Base-by-base conservation (phyloP, 2,113 vertebrate species). In the Cygnus buccinator region DNA sequence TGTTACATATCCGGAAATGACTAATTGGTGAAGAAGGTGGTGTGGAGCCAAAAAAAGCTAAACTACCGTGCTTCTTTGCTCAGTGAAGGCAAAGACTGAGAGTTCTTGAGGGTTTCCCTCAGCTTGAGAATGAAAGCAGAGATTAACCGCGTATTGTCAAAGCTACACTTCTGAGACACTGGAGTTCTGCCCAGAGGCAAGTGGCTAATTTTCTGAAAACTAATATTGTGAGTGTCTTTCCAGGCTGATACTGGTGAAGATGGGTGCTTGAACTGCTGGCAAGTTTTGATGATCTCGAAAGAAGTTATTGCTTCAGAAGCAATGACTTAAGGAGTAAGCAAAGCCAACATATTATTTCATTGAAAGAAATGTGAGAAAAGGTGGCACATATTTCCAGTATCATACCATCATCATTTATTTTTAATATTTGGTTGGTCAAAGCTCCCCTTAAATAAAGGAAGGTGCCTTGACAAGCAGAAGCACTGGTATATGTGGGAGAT, bases 281-380 rank as follows among this genome's bases (percentile, higher is more conserved):
- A 98, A 95, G 97, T 98, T 79, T 95, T 98, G 6, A 95, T 97
- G 33, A 95, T 95, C 54, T 97, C 98, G 19, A 98, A 98, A 93
- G 96, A 93, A 97, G 96, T 98, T 84, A 83, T 97, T 18, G 97
- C 97, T 83, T 89, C 95, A 46, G 97, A 98, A 84, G 61, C 97
- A 91, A 95, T 98, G 74, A 97, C 97, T 43, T 98, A 97, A 82
- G 97, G 93, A 84, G 97, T 98, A 91, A 94, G 52, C 73, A 72
- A 84, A 93, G 35, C 13, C 16, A 91, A 33, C 13, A 78, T 22
- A 83, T 79, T 17, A 5, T 9, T 76, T 70, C 31, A 35, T 93
- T 19, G 59, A 71, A 62, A 95, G 46, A 14, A 39, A 10, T 74
- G 37, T 76, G 43, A 71, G 54, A 13, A 22, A 48, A 20, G 13